phyloP scores from a whole-genome alignment of 2,888 invertebrate species.

The Heliconius sara region DNA sequence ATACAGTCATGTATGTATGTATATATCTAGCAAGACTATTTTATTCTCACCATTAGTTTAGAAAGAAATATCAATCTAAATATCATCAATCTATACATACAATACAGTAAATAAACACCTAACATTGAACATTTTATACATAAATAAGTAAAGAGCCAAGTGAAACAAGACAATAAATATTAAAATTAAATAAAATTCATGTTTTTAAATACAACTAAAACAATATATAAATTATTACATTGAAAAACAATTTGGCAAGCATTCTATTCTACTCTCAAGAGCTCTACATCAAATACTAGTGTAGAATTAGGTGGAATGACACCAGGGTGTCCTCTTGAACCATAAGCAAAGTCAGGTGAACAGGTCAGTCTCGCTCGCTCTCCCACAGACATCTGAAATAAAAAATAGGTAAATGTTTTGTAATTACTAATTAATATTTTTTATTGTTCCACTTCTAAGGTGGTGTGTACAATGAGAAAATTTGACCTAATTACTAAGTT shows the following conservation, averaged over 20 bases:
- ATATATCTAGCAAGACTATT: conserved; percentile 19
- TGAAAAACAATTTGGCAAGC: conserved; percentile 16
- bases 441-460: not conserved
- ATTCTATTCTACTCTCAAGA: conserved; percentile 91
- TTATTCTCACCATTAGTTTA: conserved; percentile 6
- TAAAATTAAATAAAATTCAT: conserved; percentile 12
- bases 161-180: not conserved
- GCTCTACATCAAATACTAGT: conserved; percentile 97
- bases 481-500: not conserved
- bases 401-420: not conserved
- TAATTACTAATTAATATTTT: not conserved
- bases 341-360: conserved; percentile 98
- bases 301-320: conserved; percentile 97
- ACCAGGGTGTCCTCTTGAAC: conserved; percentile 94
- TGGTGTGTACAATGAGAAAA: not conserved
- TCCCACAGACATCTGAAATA: conserved; percentile 93
- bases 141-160: conserved; percentile 16
- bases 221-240: conserved; percentile 3
- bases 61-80: conserved; percentile 1
- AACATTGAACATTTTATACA: conserved; percentile 10
- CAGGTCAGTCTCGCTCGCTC: conserved; percentile 96
- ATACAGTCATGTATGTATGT: conserved; percentile 1
- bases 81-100: not conserved
- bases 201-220: conserved; percentile 7
- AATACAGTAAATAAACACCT: not conserved